Percentiles rank a stretch among this genome's conserved stretches.
Conservation (phyloP, 2,113 vertebrate species). For the Tyto alba region DNA sequence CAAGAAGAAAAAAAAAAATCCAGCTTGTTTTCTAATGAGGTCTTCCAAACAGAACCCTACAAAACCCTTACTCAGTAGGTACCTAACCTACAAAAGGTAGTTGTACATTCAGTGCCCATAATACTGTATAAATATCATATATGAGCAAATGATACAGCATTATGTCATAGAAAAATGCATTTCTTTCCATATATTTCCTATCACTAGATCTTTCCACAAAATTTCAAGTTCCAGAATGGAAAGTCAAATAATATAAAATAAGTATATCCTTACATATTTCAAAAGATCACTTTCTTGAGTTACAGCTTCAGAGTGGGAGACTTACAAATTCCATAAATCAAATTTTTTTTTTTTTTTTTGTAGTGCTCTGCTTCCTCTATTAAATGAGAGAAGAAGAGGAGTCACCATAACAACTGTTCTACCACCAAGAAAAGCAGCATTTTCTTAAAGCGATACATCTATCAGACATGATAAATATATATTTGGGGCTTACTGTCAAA, state of each 20-base stretch:
- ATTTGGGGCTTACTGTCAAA: neutral
- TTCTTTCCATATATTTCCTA: neutral
- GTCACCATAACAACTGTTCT: slow-evolving; percentile 56
- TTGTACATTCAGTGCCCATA: neutral
- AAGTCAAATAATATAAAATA: neutral
- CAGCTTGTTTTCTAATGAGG: neutral
- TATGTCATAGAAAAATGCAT: neutral
- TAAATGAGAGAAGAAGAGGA: slow-evolving; percentile 3
- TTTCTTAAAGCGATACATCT: neutral
- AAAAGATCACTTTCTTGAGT: neutral
- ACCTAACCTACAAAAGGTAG: neutral
- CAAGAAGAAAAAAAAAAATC: neutral
- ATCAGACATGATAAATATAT: neutral
- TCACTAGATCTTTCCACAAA: neutral
- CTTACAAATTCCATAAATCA: neutral
- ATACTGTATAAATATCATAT: neutral
- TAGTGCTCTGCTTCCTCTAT: neutral
- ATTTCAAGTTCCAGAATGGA: neutral
- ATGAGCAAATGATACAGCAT: neutral
- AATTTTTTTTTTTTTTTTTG: slow-evolving; percentile 6
- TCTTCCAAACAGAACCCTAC: neutral
- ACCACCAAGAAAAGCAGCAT: neutral
- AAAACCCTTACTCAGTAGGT: neutral
- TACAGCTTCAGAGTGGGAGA: neutral
- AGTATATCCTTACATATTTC: neutral